Evolutionary conservation across 2,113 vertebrate genomes (phyloP), one percentile per base, ranked within the genome.

Genomic region (Actenoides hombroni): DNA sequence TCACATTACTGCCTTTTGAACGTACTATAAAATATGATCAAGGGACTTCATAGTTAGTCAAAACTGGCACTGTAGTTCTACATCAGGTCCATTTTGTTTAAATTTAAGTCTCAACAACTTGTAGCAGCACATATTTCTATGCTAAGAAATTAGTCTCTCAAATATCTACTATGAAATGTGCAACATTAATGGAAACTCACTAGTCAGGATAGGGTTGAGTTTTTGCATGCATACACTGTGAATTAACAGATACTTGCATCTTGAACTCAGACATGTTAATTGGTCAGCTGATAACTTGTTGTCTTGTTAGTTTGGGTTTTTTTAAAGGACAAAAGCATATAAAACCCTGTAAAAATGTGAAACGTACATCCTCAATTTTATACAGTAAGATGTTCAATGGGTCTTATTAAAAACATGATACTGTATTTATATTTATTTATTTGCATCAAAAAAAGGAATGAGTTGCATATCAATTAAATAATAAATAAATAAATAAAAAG

Each of bases 191-290:
- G 8, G 37, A 82, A 83, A 46, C 12, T 60, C 10, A 53, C 49
- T 16, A 60, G 24, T 31, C 54, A 83, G 14, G 24, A 29, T 44
- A 76, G 10, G 14, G 28, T 29, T 61, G 18, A 28, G 8, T 7
- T 53, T 46, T 83, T 46, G 39, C 10, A 33, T 2, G 8, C 19
- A 14, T 46, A 53, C 0, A 1, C 8, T 46, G 2, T 39, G 39
- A 68, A n/a, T 25, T 48, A 54, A 44, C 28, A 37, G 15, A 60
- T 19, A 53, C 17, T 44, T 60, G 9, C 2, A 1, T 51, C 14
- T 26, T 44, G 53, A 60, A 75, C 28, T 3, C 51, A 67, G 11
- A 14, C 31, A 11, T 18, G 17, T 16, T 53, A 75, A n/a, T 8
- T 44, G 28, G 12, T 61, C 44, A 54, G 17, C 26, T 0, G 3